Base-by-base conservation (phyloP, 1,140 invertebrate genomes). In the Drosophila hydei region DNA sequence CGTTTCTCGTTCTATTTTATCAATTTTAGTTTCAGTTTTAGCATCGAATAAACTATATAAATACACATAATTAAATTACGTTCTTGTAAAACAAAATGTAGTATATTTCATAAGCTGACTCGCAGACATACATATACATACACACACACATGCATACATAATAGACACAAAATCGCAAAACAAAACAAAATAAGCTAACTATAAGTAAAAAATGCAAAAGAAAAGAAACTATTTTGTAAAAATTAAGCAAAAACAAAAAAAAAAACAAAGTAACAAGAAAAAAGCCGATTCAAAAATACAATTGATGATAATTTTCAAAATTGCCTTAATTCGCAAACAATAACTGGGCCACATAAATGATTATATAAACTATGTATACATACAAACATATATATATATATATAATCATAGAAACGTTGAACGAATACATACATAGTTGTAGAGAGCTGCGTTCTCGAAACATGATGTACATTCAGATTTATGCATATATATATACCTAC, bases 41-140 rank as follows among this genome's bases (percentile, higher is more conserved):
- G 65, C 77, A 85, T 87, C 83, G 75, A 85, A 85, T 85, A 85
- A 85, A 85, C 59, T 79, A 73, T 81, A 81, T 73, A 77, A 74
- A 69, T 87, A 80, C 63, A 77, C 75, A 64, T 62, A 60, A 52
- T 67, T 58, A 50, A 55, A 36, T 59, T 77, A 69, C 59, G 71
- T 68, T 75, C 59, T 80, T 74, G 50, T 71, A 64, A 48, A 45
- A 47, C 56, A 61, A 52, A 45, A 59, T 54, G 16, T 60, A 73
- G 56, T 40, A 62, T 59, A 64, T 59, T 55, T 67, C 60, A 62
- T 76, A 70, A 54, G 62, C 45, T 60, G 42, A 50, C 62, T 61
- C 65, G 61, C 11, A 33, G 12, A 56, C 30, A 54, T 25, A 55
- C 14, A 48, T 43, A 25, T 27, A 68, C 16, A 58, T 14, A 60